A percentile compares a stretch with the other conserved stretches of the same genome.
Conservation (phyloP, 2,888 invertebrate genomes). For the Drosophila falleni region DNA sequence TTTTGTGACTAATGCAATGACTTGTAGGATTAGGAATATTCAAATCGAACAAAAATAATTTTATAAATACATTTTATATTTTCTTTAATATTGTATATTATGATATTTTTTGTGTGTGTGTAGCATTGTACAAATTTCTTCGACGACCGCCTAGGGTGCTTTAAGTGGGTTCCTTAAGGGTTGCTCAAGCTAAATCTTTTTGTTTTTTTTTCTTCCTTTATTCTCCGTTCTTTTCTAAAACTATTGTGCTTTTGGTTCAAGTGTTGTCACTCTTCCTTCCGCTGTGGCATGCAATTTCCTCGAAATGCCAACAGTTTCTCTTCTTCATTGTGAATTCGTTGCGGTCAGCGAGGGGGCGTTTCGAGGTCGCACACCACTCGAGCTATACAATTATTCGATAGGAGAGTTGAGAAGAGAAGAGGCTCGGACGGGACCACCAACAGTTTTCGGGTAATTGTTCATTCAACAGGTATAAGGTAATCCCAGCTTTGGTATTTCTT, state of each 20-base stretch:
- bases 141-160: constrained; percentile 36
- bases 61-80: too few species aligned
- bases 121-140: background rate
- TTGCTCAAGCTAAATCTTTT: constrained; percentile 26
- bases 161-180: constrained; percentile 23
- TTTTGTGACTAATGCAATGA: too few species aligned
- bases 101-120: background rate
- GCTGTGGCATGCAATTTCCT: constrained; percentile 38
- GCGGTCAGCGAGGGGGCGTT: constrained; percentile 32
- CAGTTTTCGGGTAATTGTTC: constrained; percentile 39
- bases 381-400: constrained; percentile 50
- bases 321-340: constrained; percentile 30
- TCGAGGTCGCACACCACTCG: constrained; percentile 31
- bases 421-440: constrained; percentile 47
- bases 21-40: too few species aligned
- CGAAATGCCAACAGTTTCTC: constrained; percentile 28
- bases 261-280: constrained; percentile 48
- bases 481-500: constrained; percentile 13
- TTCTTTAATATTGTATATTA: background rate
- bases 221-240: background rate
- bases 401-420: background rate
- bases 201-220: constrained; percentile 10
- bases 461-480: constrained; percentile 38
- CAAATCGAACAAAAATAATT: too few species aligned
- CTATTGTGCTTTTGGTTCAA: constrained; percentile 17